Base-by-base conservation (phyloP, 2,113 vertebrate genomes). In the Daphoenositta chrysoptera region DNA sequence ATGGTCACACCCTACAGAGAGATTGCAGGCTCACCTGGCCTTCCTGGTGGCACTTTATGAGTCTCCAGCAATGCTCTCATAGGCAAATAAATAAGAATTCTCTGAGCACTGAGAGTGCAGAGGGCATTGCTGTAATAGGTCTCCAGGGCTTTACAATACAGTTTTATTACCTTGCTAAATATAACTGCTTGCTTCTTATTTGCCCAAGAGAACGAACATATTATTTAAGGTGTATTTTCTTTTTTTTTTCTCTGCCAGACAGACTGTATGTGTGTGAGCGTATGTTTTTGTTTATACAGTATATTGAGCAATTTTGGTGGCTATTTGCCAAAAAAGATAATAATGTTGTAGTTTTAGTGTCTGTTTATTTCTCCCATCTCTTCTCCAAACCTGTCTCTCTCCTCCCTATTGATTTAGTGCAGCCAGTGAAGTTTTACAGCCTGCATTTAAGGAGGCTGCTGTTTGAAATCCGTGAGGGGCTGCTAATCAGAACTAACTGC, bases 251-350 rank as follows among this genome's bases (percentile, higher is more conserved):
- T 75, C 72, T 90, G 42, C 76, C 56, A 77, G 37, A 53, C 31
- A 69, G 45, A 8, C 57, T 70, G 28, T 53, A 4, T 5, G 15
- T 18, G 16, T 31, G 19, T 4, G 24, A 45, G 24, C 15, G 31
- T 48, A 10, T 11, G 31, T 53, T 78, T 82, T 48, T 83, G 57
- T 51, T 40, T 81, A 51, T 75, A 72, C 21, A 50, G 48, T 19
- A 54, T 53, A 87, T 78, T 89, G 79, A 91, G 76, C 68, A 90
- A 81, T 71, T 92, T 75, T 76, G 35, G 56, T 93, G 94, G 85
- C 88, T 90, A 85, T 85, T 89, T 96, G 90, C 93, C 93, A 94
- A 92, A 70, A 84, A 65, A 85, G 77, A 87, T 96, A 93, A 95
- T 93, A 85, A 94, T 64, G 58, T 70, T 84, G 90, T 84, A 54